Conservation (phyloP, 2,888 invertebrate genomes). For the Drosophila peninsularis region DNA sequence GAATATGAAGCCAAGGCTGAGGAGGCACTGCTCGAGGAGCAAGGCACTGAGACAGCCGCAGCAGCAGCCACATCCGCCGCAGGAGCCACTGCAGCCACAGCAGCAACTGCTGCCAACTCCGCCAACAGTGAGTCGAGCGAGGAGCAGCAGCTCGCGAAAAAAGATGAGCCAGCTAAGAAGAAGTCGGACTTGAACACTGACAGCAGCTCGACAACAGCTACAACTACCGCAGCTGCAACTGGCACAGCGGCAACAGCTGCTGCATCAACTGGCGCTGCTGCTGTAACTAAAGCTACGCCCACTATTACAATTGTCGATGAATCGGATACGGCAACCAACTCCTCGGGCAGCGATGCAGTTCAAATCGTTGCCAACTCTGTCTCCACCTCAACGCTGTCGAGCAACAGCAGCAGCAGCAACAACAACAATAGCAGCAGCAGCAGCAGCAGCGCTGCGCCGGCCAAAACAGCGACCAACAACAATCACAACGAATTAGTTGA, state of each 20-base stretch:
- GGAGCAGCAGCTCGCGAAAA: constrained; percentile 48
- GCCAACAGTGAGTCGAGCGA: constrained; percentile 18
- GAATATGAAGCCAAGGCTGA: constrained; percentile 89
- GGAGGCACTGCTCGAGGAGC: constrained; percentile 48
- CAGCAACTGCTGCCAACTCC: not conserved
- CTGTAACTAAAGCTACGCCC: constrained; percentile 35
- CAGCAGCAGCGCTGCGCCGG: constrained; percentile 42
- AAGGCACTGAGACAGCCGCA: constrained; percentile 8
- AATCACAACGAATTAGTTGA: constrained; percentile 45
- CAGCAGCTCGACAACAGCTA: constrained; percentile 17
- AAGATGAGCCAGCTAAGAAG: constrained; percentile 50
- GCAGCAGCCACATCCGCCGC: not conserved
- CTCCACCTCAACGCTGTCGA: constrained; percentile 23
- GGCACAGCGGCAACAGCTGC: constrained; percentile 5
- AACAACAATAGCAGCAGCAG: constrained; percentile 39
- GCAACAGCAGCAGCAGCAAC: constrained; percentile 25
- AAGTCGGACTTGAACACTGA: constrained; percentile 46
- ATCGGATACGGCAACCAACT: constrained; percentile 74
- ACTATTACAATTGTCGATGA: constrained; percentile 84
- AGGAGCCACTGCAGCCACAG: constrained; percentile 1
- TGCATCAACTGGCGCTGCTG: not conserved
- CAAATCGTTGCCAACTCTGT: constrained; percentile 23
- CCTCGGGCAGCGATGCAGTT: constrained; percentile 37
- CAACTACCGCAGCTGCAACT: constrained; percentile 6
- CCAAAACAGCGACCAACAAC: constrained; percentile 40